These are phyloP conservation scores for Drosophila guanche DNA, from an alignment of 1,140 invertebrate genomes.

Conservation along the genomic window DNA sequence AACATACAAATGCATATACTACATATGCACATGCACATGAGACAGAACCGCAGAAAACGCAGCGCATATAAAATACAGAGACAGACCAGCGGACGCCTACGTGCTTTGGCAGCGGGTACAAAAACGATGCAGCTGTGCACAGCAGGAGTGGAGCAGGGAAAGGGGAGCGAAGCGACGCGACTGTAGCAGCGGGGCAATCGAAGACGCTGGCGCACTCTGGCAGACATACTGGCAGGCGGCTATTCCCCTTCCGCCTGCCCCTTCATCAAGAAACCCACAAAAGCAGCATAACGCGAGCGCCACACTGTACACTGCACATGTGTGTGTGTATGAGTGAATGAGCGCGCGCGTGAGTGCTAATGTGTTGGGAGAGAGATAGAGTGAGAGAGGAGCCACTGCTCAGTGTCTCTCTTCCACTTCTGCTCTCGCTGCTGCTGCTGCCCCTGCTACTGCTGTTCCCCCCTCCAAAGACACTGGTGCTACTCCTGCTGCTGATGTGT, in stretches of 20 bases:
- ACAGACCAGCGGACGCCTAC: slow-evolving; percentile 74
- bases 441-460: slow-evolving; percentile 12
- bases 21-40: neutral
- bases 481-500: slow-evolving; percentile 28
- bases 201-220: slow-evolving; percentile 72
- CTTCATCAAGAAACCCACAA: slow-evolving; percentile 30
- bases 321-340: slow-evolving; percentile 35
- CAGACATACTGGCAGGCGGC: slow-evolving; percentile 75
- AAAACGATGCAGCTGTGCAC: slow-evolving; percentile 47
- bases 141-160: slow-evolving; percentile 27
- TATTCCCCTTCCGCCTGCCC: slow-evolving; percentile 38
- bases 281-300: slow-evolving; percentile 73
- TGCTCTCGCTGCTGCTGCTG: slow-evolving; percentile 18
- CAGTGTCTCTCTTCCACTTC: slow-evolving; percentile 33
- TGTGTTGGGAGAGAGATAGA: too few relatives aligned
- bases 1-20: slow-evolving; percentile 11
- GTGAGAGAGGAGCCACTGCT: slow-evolving; percentile 5
- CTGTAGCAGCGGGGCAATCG: slow-evolving; percentile 11
- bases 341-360: slow-evolving; percentile 7
- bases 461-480: neutral
- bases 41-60: slow-evolving; percentile 3
- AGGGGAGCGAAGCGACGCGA: slow-evolving; percentile 3
- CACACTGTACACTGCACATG: slow-evolving; percentile 49
- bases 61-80: slow-evolving; percentile 14
- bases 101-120: slow-evolving; percentile 64